Evolutionary conservation across 2,888 invertebrate genomes (phyloP).

Genomic region (Drosophila flavopinicola): DNA sequence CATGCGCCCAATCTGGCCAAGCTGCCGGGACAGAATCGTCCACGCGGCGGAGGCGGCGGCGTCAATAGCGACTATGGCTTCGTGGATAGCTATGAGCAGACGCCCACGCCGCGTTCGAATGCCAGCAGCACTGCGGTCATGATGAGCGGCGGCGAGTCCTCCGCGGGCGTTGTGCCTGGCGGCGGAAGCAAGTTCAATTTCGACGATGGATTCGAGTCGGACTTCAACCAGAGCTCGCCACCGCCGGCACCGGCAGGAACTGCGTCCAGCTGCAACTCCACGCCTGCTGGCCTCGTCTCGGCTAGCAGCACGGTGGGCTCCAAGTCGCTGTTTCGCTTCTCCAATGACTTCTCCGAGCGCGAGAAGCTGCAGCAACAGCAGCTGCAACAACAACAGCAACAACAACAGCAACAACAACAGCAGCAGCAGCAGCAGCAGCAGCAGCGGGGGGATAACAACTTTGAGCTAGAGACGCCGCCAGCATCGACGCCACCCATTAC

Average conservation of each 20-base stretch:
- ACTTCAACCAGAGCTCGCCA: slow-evolving; percentile 83
- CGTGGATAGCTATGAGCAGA: slow-evolving; percentile 82
- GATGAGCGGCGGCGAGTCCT: slow-evolving; percentile 73
- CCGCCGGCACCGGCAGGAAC: slow-evolving; percentile 77
- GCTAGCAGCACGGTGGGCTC: slow-evolving; percentile 62
- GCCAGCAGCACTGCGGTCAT: slow-evolving; percentile 72
- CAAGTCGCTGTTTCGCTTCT: slow-evolving; percentile 85
- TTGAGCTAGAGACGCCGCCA: slow-evolving; percentile 65
- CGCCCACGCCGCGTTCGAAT: slow-evolving; percentile 81
- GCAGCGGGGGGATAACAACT: slow-evolving; percentile 51
- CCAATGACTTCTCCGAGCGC: slow-evolving; percentile 87
- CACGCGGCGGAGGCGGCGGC: slow-evolving; percentile 54
- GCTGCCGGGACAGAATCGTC: slow-evolving; percentile 54
- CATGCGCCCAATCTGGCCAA: slow-evolving; percentile 68
- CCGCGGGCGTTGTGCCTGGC: slow-evolving; percentile 48
- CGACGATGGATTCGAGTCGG: slow-evolving; percentile 84
- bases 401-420: slow-evolving; percentile 36
- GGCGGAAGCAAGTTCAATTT: slow-evolving; percentile 82
- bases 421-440: slow-evolving; percentile 52
- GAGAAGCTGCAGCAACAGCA: slow-evolving; percentile 67
- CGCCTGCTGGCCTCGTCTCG: slow-evolving; percentile 70
- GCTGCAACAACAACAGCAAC: slow-evolving; percentile 57
- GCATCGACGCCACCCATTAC: slow-evolving; percentile 74
- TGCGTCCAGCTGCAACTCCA: slow-evolving; percentile 82
- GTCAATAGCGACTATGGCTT: slow-evolving; percentile 76